Evolutionary conservation across 2,113 vertebrate species (phyloP), one percentile per base, ranked within the genome.

Genomic region (Phrynosoma platyrhinos): DNA sequence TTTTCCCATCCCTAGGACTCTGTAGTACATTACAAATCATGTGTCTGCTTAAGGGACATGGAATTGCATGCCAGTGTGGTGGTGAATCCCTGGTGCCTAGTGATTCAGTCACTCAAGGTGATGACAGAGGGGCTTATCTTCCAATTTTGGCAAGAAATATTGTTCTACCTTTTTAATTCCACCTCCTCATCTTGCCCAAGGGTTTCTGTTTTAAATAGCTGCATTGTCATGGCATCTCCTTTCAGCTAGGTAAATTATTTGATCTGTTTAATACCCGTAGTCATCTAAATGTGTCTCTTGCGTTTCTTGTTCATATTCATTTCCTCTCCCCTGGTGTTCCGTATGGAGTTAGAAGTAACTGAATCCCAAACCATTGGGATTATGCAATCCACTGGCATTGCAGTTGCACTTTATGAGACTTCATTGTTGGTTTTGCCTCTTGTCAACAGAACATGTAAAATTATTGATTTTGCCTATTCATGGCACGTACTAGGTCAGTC

Each of bases 151-250:
- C 85, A 55, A 12, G 2, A 74, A 91, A 14, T 1, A 0, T 2
- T 14, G 5, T 23, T 64, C 10, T 78, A 0, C 0, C 53, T 42
- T 12, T 30, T 68, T 14, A 1, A 1, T 62, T 4, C 27, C 9
- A 52, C 27, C 0, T 0, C 68, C 40, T 40, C 47, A 16, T 1
- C 0, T 9, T 75, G 40, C 9, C 0, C 7, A 16, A 72, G 74
- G 36, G 42, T 82, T 85, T 1, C 18, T 14, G 0, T 9, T 47
- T 71, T 32, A 85, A 32, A 72, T 25, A 36, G 30, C 58, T 52
- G 9, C 0, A 13, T n/a, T 42, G 9, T 52, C 53, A 53, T n/a
- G 82, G 93, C 47, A 32, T 68, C 21, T 82, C 30, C 27, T 0
- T 79, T 62, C 76, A 75, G 30, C 69, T 85, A 82, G 64, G n/a